Evolutionary conservation across 2,113 vertebrate species (phyloP), one percentile per base, ranked within the genome.

Genomic region (Otis tarda): DNA sequence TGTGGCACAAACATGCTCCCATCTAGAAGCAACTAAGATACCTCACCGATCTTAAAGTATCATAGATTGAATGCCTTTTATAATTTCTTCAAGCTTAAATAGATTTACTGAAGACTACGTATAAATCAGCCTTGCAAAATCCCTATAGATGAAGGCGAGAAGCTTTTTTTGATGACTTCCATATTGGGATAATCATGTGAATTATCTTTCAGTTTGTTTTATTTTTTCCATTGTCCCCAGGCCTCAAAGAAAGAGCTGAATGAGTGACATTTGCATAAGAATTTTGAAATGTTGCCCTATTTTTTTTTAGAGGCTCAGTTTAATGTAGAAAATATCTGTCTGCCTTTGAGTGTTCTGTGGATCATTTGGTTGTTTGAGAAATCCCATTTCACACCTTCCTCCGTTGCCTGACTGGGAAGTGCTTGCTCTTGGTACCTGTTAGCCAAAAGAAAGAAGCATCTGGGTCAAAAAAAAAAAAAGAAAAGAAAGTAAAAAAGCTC

Each of bases 311-410:
- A 96, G 60, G 35, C 79, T 93, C 64, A n/a, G 35, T 83, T 88
- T 92, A 92, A 94, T 75, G 68, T 43, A 53, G 39, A 90, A 88
- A 95, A 90, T 93, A 97, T 94, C 94, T 96, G 88, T 14, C 35
- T 90, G 64, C 43, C 33, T 90, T 67, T 77, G 55, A 94, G 79
- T 56, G 33, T 37, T 94, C 56, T 55, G 24, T 87, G 94, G 73
- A 87, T 94, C 49, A 87, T 89, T 83, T 82, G 56, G 52, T 75
- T 82, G 73, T 43, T 94, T 64, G 49, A 78, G 89, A 94, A 96
- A 93, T 86, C 79, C 52, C 89, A 70, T 91, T 94, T 89, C 68
- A 67, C 55, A 81, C 20, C 25, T 89, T 86, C 47, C 23, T 86
- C 23, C 11, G 14, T 59, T 86, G 47, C 59, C 59, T 93, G 67